Conservation (phyloP, 1,140 invertebrate species). For the Drosophila saltans region DNA sequence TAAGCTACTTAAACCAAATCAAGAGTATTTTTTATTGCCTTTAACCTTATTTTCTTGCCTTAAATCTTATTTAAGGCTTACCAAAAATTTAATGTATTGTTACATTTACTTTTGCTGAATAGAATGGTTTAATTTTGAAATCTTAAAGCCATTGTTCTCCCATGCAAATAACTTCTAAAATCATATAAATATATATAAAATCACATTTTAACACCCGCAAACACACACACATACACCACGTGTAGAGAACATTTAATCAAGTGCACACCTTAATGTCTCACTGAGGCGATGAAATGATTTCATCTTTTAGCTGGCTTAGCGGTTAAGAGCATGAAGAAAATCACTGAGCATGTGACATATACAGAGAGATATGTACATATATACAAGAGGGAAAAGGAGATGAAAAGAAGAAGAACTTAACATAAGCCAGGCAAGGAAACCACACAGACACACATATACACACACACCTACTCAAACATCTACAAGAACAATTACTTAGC, state of each 20-base stretch:
- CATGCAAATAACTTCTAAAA: not conserved
- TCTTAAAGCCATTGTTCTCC: not conserved
- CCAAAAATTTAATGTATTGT: no score
- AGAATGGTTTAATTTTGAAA: not conserved
- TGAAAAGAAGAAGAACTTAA: conserved; percentile 12
- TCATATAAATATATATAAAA: conserved; percentile 2
- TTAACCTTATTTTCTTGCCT: no score
- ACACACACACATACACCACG: not conserved
- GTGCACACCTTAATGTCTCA: conserved; percentile 31
- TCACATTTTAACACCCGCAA: not conserved
- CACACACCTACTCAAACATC: conserved; percentile 16
- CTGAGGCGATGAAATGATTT: conserved; percentile 35
- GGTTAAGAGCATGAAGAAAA: conserved; percentile 55
- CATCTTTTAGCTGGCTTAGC: conserved; percentile 44
- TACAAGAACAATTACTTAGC: conserved; percentile 50
- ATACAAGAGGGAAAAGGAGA: conserved; percentile 12
- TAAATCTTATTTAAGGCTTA: no score
- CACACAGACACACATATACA: not conserved
- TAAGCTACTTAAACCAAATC: no score
- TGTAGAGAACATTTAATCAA: conserved; percentile 17
- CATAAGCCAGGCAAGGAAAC: conserved; percentile 9
- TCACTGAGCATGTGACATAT: conserved; percentile 49
- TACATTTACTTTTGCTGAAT: not conserved
- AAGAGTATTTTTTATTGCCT: no score
- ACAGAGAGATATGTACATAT: conserved; percentile 11